These are phyloP conservation scores for Zaprionus gabonicus DNA, from an alignment of 1,140 invertebrate species.

Conservation along the genomic window DNA sequence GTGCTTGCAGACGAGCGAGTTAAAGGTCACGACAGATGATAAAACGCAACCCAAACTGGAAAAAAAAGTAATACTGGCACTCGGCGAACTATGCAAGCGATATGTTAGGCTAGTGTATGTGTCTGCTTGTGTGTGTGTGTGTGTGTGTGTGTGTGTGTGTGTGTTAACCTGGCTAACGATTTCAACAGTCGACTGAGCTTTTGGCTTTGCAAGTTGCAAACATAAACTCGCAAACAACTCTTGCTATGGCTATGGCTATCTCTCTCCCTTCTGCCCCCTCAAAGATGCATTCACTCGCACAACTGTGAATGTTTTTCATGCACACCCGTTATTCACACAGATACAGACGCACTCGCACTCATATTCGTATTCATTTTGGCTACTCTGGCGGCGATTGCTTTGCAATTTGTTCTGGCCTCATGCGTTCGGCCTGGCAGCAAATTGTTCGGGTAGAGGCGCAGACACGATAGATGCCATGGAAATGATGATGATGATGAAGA, in stretches of 20 bases:
- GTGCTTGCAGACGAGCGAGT: slow-evolving; percentile 14
- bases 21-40: slow-evolving; percentile 38
- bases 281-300: background rate
- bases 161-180: slow-evolving; percentile 34
- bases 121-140: slow-evolving; percentile 8
- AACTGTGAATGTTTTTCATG: background rate
- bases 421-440: slow-evolving; percentile 63
- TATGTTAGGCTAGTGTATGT: slow-evolving; percentile 4
- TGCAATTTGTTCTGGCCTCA: slow-evolving; percentile 74
- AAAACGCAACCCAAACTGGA: slow-evolving; percentile 30
- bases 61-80: slow-evolving; percentile 36
- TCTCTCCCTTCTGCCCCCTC: background rate
- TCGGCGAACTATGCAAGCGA: slow-evolving; percentile 33
- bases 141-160: slow-evolving; percentile 8
- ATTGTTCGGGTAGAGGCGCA: slow-evolving; percentile 61
- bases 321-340: background rate
- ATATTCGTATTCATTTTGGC: background rate
- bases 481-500: background rate
- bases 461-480: background rate
- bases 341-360: background rate
- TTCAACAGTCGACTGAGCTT: slow-evolving; percentile 36
- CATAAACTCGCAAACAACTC: slow-evolving; percentile 11
- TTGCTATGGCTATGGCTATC: background rate
- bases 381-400: slow-evolving; percentile 65
- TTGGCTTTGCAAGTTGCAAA: slow-evolving; percentile 30